Percentiles rank a stretch among this genome's conserved stretches.
Conservation (phyloP, 2,113 vertebrate species). For the Nycticorax nycticorax region DNA sequence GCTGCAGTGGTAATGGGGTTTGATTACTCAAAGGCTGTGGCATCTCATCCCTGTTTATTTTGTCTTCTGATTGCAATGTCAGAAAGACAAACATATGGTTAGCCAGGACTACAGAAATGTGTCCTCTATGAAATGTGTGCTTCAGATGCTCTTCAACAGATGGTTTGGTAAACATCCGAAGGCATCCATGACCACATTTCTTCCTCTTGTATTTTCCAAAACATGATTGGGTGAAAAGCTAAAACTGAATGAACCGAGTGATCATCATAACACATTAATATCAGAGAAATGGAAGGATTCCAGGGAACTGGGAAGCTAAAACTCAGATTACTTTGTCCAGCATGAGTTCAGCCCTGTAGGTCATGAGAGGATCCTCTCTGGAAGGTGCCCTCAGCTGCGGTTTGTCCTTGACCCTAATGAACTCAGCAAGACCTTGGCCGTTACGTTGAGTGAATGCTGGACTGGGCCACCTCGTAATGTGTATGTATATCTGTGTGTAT, state of each 20-base stretch:
- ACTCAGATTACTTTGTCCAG: conserved; percentile 68
- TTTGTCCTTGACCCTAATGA: not conserved
- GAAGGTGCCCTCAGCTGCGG: not conserved
- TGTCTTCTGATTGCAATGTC: not conserved
- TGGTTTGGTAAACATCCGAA: not conserved
- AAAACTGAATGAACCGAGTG: not conserved
- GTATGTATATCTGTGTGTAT: conserved; percentile 42
- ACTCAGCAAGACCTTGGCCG: not conserved
- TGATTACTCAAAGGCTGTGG: not conserved
- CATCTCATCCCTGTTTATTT: not conserved
- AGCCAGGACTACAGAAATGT: not conserved
- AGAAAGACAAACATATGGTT: not conserved
- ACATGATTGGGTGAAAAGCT: not conserved
- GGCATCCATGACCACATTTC: not conserved
- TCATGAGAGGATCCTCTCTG: not conserved
- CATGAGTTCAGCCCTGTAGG: conserved; percentile 47
- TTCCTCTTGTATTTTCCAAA: not conserved
- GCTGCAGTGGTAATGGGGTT: not conserved
- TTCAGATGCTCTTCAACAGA: conserved; percentile 9
- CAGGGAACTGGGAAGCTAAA: conserved; percentile 5
- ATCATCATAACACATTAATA: not conserved
- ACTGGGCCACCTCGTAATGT: not conserved
- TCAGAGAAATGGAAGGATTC: conserved; percentile 14
- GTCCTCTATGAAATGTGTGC: not conserved
- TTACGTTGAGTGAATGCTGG: not conserved